These are phyloP conservation scores for Serilophus lunatus DNA, from an alignment of 2,113 vertebrate genomes.

Conservation along the genomic window DNA sequence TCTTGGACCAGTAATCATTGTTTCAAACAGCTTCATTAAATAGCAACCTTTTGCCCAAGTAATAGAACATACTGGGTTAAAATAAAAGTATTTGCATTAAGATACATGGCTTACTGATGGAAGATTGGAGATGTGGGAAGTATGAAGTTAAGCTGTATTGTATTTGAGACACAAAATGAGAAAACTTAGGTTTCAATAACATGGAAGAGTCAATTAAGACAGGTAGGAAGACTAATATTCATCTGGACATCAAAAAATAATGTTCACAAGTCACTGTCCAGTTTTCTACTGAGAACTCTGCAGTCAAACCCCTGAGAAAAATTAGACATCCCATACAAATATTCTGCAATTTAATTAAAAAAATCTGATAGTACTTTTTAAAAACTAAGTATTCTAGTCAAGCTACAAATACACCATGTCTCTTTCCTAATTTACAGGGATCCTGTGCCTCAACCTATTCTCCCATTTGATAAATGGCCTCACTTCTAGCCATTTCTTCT, in stretches of 20 bases:
- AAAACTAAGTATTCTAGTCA: neutral
- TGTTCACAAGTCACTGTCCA: neutral
- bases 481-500: neutral
- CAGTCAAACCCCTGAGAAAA: neutral
- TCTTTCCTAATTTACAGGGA: neutral
- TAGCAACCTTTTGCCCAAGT: neutral
- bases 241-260: neutral
- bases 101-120: neutral
- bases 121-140: accelerated
- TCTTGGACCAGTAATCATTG: neutral
- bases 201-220: neutral
- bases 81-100: neutral
- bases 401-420: neutral
- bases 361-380: neutral
- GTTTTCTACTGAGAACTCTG: neutral
- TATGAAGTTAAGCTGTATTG: neutral
- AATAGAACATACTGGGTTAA: neutral
- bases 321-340: neutral
- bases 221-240: neutral
- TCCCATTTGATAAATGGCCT: neutral
- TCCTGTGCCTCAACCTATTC: neutral
- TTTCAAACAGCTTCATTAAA: neutral
- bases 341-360: neutral
- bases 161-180: neutral
- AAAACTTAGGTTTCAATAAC: neutral